Evolutionary conservation across 1,140 invertebrate genomes (phyloP).

Genomic region (Gryon sp.): DNA sequence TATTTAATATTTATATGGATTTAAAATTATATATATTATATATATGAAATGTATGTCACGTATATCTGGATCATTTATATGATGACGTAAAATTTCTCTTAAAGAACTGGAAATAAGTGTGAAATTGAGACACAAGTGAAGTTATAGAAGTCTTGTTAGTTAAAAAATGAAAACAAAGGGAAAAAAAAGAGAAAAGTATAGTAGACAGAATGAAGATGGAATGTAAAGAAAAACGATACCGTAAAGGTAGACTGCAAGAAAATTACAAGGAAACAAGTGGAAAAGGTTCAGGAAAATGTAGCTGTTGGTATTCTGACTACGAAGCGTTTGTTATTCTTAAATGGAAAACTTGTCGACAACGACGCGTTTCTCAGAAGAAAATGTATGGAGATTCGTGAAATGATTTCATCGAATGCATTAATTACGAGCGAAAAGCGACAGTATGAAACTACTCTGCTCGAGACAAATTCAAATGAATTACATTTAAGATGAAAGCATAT

Average conservation of each 20-base stretch:
- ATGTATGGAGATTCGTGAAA: conserved; percentile 1
- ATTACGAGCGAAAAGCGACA: conserved; percentile 2
- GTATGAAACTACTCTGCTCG: too few species aligned
- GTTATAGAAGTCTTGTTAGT: conserved; percentile 55
- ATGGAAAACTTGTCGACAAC: conserved; percentile 31
- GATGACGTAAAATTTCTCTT: too few species aligned
- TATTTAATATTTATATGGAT: too few species aligned
- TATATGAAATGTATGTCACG: too few species aligned
- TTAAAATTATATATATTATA: too few species aligned
- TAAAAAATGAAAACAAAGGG: conserved; percentile 26
- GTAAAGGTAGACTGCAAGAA: conserved; percentile 48
- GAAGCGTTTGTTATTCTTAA: conserved; percentile 49
- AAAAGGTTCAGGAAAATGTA: conserved; percentile 34
- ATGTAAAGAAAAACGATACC: conserved; percentile 43
- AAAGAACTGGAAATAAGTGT: conserved; percentile 54
- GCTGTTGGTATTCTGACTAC: conserved; percentile 36
- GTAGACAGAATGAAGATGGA: neutral
- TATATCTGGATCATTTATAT: too few species aligned
- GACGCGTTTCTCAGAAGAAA: conserved; percentile 5
- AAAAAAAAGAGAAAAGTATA: neutral
- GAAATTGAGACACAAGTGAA: conserved; percentile 46
- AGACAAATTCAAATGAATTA: neutral
- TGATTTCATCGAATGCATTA: conserved; percentile 3
- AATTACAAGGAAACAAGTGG: conserved; percentile 38
- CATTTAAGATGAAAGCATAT: too few species aligned